These are phyloP conservation scores for Entomyzon cyanotis DNA, from an alignment of 2,113 vertebrate species.

Conservation along the genomic window DNA sequence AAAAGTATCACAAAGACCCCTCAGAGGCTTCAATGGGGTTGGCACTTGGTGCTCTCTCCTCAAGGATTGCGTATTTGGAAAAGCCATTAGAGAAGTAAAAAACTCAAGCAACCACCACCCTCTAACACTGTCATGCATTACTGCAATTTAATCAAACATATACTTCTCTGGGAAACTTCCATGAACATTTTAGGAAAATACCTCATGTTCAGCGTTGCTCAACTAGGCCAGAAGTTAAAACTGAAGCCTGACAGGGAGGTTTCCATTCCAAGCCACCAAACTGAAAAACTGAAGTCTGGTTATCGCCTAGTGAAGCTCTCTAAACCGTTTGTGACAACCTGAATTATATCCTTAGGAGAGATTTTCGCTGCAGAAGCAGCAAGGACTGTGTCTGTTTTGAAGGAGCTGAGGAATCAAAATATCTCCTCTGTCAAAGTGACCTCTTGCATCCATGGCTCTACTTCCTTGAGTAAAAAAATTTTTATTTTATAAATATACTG, in stretches of 20 bases:
- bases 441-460: neutral
- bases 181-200: neutral
- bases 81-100: neutral
- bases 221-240: neutral
- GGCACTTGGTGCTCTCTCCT: neutral
- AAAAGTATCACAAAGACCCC: neutral
- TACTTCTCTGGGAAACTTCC: neutral
- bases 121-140: neutral
- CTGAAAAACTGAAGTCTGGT: neutral
- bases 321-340: neutral
- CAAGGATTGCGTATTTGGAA: fast-evolving
- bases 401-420: neutral
- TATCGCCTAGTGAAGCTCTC: neutral
- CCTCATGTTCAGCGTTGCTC: neutral
- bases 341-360: neutral
- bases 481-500: neutral
- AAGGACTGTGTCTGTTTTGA: neutral
- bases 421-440: neutral
- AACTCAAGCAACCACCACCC: neutral
- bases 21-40: neutral
- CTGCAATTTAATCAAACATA: neutral
- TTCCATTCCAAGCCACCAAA: neutral
- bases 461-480: neutral
- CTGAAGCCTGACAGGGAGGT: neutral
- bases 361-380: neutral